phyloP scores from a whole-genome alignment of 2,888 invertebrate species.

The Limenitis camilla region DNA sequence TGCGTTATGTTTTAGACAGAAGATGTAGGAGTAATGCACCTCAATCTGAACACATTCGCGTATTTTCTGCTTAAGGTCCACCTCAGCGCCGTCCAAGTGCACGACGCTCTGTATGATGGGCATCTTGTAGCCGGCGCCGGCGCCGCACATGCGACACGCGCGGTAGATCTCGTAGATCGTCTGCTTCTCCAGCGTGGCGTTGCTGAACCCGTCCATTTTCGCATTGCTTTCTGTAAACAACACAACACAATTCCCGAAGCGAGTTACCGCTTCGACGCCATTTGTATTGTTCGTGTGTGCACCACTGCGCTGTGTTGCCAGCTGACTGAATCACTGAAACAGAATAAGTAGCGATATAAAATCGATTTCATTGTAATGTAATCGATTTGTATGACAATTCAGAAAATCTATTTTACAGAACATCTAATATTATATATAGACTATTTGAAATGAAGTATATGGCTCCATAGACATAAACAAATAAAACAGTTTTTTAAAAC shows the following conservation, averaged over 20 bases:
- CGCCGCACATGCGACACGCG: conserved; percentile 66
- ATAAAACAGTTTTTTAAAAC: no score
- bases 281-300: conserved; percentile 4
- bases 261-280: conserved; percentile 26
- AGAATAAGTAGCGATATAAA: background rate
- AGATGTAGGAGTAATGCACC: conserved; percentile 34
- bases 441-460: no score
- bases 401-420: no score
- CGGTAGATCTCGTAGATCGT: conserved; percentile 63
- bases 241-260: background rate
- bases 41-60: conserved; percentile 63
- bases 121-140: conserved; percentile 69
- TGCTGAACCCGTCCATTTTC: conserved; percentile 46
- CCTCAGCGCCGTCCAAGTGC: conserved; percentile 40
- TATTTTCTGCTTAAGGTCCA: conserved; percentile 59
- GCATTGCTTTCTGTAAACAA: conserved; percentile 14
- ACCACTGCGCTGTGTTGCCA: conserved; percentile 4
- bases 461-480: no score
- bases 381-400: no score
- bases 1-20: background rate
- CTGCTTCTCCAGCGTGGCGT: conserved; percentile 45
- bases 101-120: conserved; percentile 63
- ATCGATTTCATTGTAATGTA: background rate
- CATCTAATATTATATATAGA: no score
- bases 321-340: background rate